Evolutionary conservation across 2,113 vertebrate genomes (phyloP), one percentile per base, ranked within the genome.

Genomic region (Alces alces): DNA sequence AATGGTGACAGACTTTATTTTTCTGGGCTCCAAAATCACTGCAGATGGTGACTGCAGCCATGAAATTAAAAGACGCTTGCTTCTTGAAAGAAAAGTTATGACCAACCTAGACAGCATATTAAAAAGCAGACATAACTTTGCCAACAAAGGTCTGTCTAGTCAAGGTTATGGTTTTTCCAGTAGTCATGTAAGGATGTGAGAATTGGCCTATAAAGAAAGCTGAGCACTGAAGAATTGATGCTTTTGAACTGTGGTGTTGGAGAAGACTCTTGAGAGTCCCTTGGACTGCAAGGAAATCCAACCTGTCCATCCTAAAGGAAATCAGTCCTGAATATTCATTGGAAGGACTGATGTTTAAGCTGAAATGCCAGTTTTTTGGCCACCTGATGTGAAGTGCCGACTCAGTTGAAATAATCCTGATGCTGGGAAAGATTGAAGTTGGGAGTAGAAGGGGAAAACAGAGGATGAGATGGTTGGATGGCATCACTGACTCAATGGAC

Each of bases 351-450:
- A 66, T 66, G 33, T 66, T 66, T 33, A 66, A 66, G 33, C 64
- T 19, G 33, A 36, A n/a, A 66, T 1, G 0, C 33, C 4, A 66
- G 64, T 66, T 19, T 8, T 66, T 66, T 36, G 64, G 33, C 33
- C 17, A 36, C 33, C 64, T 66, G 33, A 66, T 66, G 16, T 0
- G 1, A 19, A 66, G 8, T 19, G 8, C 16, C 4, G 0, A 66
- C 33, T 66, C 64, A 66, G 33, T 36, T 66, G 33, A 36, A 36
- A 73, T 0, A 4, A 23, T 5, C 19, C 6, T 39, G 8, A 66
- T 66, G 64, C 30, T 66, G 66, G 66, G 66, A 39, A 73, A 23
- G 19, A 73, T 0, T 39, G 19, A 39, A 73, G 5, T 36, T 23
- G 36, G 64, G 21, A 73, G 10, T 10, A 73, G 66, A 39, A 36